phyloP scores from a whole-genome alignment of 2,888 invertebrate genomes.

The Tolmerus cingulatus region DNA sequence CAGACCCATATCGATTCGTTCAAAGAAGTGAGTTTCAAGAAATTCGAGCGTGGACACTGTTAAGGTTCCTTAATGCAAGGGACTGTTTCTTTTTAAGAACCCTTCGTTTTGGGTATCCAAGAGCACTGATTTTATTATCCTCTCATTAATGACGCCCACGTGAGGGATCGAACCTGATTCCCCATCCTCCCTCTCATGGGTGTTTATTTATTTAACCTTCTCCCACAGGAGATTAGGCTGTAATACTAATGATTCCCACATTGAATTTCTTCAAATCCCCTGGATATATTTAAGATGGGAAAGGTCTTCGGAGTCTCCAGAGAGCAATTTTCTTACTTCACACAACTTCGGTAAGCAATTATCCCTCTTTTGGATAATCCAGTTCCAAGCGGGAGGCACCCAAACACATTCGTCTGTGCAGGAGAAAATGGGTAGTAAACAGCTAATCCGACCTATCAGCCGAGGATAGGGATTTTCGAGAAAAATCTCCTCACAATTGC shows the following conservation, averaged over 20 bases:
- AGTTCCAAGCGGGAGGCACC: background rate
- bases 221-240: constrained; percentile 5
- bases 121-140: background rate
- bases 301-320: background rate
- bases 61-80: background rate
- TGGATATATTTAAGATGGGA: constrained; percentile 11
- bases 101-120: background rate
- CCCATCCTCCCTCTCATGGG: background rate
- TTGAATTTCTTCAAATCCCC: constrained; percentile 2
- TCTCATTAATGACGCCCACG: background rate
- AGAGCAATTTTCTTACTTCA: constrained; percentile 30
- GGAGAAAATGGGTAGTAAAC: constrained; percentile 16
- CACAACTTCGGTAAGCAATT: constrained; percentile 32
- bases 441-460: constrained; percentile 24
- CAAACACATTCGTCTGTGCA: background rate
- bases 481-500: constrained; percentile 18
- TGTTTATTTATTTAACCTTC: background rate
- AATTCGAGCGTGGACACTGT: background rate
- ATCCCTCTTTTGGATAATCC: constrained; percentile 35
- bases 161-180: background rate
- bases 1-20: background rate
- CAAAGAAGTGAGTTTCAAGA: background rate
- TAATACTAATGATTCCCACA: background rate
- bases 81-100: background rate
- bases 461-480: constrained; percentile 6